phyloP scores from a whole-genome alignment of 2,888 invertebrate genomes.

The Apamea epomidion region DNA sequence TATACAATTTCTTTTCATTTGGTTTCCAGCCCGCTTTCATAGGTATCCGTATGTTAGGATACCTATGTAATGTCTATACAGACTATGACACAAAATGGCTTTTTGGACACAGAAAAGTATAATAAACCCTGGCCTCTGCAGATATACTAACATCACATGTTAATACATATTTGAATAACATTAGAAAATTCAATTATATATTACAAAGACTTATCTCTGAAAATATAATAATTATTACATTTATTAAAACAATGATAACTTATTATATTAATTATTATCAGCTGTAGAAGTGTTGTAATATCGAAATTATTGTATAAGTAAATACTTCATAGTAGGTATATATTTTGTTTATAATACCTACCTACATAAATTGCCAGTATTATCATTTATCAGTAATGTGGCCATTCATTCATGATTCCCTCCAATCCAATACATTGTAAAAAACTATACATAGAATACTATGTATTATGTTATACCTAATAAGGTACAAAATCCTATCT shows the following conservation, averaged over 20 bases:
- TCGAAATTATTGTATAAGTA: slow-evolving; percentile 1
- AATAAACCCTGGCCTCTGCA: background rate
- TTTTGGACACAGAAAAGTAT: background rate
- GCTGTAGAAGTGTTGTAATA: slow-evolving; percentile 19
- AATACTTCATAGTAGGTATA: background rate
- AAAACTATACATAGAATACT: background rate
- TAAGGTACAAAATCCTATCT: background rate
- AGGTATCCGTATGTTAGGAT: too few relatives aligned
- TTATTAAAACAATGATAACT: background rate
- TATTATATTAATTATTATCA: slow-evolving; percentile 1
- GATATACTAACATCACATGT: background rate
- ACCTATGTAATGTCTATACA: too few relatives aligned
- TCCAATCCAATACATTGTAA: slow-evolving; percentile 4
- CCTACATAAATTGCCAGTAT: background rate
- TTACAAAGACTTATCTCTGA: background rate
- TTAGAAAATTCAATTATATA: slow-evolving; percentile 10
- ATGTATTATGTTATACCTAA: background rate
- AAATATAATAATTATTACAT: background rate
- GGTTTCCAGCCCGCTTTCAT: background rate
- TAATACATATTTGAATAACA: slow-evolving; percentile 2
- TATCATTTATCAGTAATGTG: slow-evolving; percentile 11
- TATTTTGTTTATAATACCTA: background rate
- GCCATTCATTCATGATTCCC: slow-evolving; percentile 9
- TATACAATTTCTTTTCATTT: background rate
- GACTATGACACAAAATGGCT: background rate